Base-by-base conservation (phyloP, 1,140 invertebrate genomes). In the Megalonaias nervosa region DNA sequence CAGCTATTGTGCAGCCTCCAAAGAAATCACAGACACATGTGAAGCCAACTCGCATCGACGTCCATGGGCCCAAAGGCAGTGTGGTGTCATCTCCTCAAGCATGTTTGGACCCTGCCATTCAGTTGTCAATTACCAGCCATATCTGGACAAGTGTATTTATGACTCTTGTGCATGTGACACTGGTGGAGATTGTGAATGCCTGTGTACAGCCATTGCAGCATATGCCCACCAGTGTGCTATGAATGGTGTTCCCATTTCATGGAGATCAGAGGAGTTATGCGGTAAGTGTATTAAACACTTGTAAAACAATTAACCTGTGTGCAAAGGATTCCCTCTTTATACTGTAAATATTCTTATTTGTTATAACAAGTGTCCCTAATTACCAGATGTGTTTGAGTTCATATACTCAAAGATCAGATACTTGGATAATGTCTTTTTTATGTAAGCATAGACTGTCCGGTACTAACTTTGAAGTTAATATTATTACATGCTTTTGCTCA, bases 141-240 rank as follows among this genome's bases (percentile, higher is more conserved):
- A 82, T 67, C 19, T 82, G 26, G 77, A 85, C 65, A 79, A 74
- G 74, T 81, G 86, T 79, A 74, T 87, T 14, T 86, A 82, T 78
- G 89, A 90, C 79, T 78, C 88, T 4, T 98, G 96, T 90, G 95
- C 94, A 38, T 98, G 97, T 89, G 96, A 97, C 89, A 91, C 94
- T 84, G 96, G 96, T 26, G 97, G 94, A 0, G 97, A 98, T 88
- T 98, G 97, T 87, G 94, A 96, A 75, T 98, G 97, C 89, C 89
- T 97, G 0, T 98, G 97, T 87, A 97, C 96, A 1, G 95, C 96
- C 1, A 91, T 98, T 26, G 95, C 96, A 0, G 95, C 95, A 2
- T 98, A 97, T 89, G 95, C 96, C 21, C 94, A 97, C 82, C 94
- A 95, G 83, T 98, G 97, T 88, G 94, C 94, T 59, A 84, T 88